Base-by-base conservation (phyloP, 2,888 invertebrate genomes). In the Chalcis sispes region DNA sequence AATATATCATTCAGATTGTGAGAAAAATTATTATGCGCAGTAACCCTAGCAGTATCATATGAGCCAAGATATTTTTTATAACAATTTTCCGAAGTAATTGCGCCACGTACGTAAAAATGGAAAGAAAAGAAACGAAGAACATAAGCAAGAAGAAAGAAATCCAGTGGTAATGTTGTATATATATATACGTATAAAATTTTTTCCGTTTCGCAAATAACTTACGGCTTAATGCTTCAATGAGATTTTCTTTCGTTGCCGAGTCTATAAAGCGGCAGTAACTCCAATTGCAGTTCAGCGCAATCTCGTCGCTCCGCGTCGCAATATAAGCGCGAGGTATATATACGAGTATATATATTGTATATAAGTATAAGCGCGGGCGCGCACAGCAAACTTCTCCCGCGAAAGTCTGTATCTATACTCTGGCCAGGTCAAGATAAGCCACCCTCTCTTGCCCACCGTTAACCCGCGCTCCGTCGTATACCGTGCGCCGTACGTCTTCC, bases 341-440 rank as follows among this genome's bases (percentile, higher is more conserved):
- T n/a, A n/a, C n/a, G n/a, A n/a, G n/a, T n/a, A n/a, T n/a, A n/a
- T n/a, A n/a, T n/a, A n/a, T n/a, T n/a, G n/a, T n/a, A n/a, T n/a
- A n/a, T n/a, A n/a, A n/a, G n/a, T n/a, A n/a, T n/a, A n/a, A n/a
- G n/a, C n/a, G n/a, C n/a, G n/a, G n/a, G n/a, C n/a, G n/a, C n/a
- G n/a, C 36, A 25, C 71, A 61, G 72, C 59, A 64, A 79, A 75
- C 81, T 83, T 82, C 81, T 81, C 80, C 77, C 80, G 67, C 80
- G 81, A 80, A 82, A 79, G 80, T 78, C 77, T 75, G 77, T 77
- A 10, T 2, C 20, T 7, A 8, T 76, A 81, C 80, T 65, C 65
- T 81, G 81, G 80, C 79, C 79, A 82, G 80, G 80, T 81, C 81
- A 83, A 85, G 86, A 86, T 86, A 86, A 86, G 86, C 86, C 83